Evolutionary conservation across 1,140 invertebrate species (phyloP).

Genomic region (Caenorhabditis latens): DNA sequence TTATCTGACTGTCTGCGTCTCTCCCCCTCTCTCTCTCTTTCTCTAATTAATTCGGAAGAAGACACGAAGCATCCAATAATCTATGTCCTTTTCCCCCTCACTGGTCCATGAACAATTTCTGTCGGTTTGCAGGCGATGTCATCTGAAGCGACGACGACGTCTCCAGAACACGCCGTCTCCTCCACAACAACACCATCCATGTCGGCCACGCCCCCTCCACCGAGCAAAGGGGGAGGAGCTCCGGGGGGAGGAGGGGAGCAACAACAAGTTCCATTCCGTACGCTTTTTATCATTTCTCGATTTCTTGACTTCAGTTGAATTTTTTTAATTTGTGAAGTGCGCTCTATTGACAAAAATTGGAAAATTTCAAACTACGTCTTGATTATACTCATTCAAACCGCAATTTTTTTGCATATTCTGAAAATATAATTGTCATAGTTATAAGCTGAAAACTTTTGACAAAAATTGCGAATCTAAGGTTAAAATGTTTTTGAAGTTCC

Average conservation of each 20-base stretch:
- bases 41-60: constrained; percentile 45
- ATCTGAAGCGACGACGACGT: constrained; percentile 39
- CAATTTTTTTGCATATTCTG: too few species aligned
- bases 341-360: not conserved
- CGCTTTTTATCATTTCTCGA: not conserved
- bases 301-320: not conserved
- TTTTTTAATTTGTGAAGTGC: not conserved
- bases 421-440: not conserved
- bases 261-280: constrained; percentile 52
- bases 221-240: constrained; percentile 46
- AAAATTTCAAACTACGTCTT: not conserved
- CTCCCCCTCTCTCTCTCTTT: constrained; percentile 14
- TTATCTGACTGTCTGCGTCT: not conserved
- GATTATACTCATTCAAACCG: not conserved
- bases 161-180: constrained; percentile 6
- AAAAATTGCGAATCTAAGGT: not conserved
- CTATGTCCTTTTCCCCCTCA: constrained; percentile 32
- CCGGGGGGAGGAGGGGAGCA: constrained; percentile 18
- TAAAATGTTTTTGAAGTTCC: too few species aligned
- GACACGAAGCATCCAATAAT: constrained; percentile 48
- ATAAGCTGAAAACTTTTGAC: not conserved
- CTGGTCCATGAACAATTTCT: not conserved
- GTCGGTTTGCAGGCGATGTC: constrained; percentile 9
- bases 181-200: not conserved
- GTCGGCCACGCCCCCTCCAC: constrained; percentile 10